phyloP scores from a whole-genome alignment of 2,888 invertebrate genomes.

The Argynnis bischoffii region DNA sequence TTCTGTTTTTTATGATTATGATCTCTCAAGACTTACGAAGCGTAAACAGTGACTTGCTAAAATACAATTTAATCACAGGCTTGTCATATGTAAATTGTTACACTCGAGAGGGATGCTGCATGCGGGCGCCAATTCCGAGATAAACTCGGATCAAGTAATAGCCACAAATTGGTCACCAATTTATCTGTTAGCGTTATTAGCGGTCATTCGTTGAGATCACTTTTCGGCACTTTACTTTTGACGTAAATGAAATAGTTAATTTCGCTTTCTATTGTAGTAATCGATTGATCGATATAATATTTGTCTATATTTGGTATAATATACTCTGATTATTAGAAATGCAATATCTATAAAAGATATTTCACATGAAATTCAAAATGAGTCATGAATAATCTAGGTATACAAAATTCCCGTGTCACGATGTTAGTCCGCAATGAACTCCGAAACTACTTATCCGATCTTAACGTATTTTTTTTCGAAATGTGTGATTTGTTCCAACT shows the following conservation, averaged over 20 bases:
- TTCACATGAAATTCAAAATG: too few species aligned
- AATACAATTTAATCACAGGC: slow-evolving; percentile 39
- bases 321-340: too few species aligned
- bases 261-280: slow-evolving; percentile 2
- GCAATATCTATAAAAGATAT: too few species aligned
- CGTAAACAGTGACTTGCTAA: slow-evolving; percentile 37
- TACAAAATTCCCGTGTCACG: too few species aligned
- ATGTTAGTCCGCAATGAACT: too few species aligned
- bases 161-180: slow-evolving; percentile 72
- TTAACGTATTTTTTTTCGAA: too few species aligned
- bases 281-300: not conserved
- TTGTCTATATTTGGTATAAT: too few species aligned
- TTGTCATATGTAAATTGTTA: slow-evolving; percentile 66
- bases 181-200: slow-evolving; percentile 60
- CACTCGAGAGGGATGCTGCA: slow-evolving; percentile 72
- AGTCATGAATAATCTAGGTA: too few species aligned
- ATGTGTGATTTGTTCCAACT: too few species aligned
- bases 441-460: too few species aligned
- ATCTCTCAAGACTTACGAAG: not conserved
- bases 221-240: slow-evolving; percentile 20
- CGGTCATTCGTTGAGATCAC: slow-evolving; percentile 21
- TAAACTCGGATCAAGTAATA: slow-evolving; percentile 67
- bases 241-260: slow-evolving; percentile 2
- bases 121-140: slow-evolving; percentile 69
- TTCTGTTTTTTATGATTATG: not conserved